phyloP scores from a whole-genome alignment of 2,797 vertebrate species.

The Urophycis tenuis region DNA sequence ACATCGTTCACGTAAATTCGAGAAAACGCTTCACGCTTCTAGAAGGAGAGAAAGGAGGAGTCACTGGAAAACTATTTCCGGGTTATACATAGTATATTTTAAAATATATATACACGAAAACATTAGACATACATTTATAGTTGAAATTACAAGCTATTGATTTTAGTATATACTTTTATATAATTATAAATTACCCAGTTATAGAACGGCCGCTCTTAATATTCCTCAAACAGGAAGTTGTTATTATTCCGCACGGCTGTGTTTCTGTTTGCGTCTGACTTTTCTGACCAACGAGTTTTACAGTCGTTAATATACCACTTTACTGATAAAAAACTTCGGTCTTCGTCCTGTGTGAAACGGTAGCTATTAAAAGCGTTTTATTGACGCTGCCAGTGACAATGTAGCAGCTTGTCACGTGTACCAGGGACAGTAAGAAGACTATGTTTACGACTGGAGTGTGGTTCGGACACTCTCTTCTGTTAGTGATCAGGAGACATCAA shows the following conservation, averaged over 20 bases:
- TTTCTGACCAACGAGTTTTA: conserved; percentile 5
- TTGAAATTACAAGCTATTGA: not conserved
- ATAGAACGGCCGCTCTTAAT: not conserved
- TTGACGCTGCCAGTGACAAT: too few relatives aligned
- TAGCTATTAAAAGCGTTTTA: too few relatives aligned
- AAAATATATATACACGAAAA: not conserved
- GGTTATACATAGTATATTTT: conserved; percentile 20
- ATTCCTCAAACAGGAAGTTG: conserved; percentile 47
- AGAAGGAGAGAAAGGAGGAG: conserved; percentile 9
- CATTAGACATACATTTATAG: rapidly evolving
- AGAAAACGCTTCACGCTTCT: conserved; percentile 35
- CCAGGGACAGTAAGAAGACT: too few relatives aligned
- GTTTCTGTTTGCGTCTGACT: not conserved
- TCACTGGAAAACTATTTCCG: conserved; percentile 48
- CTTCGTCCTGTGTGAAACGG: too few relatives aligned
- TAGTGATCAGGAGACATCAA: conserved; percentile 5
- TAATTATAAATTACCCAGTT: not conserved
- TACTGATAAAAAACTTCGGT: too few relatives aligned
- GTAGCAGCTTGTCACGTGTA: too few relatives aligned
- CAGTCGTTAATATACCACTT: too few relatives aligned
- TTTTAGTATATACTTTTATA: not conserved
- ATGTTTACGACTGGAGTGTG: too few relatives aligned
- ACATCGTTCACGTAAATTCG: not conserved
- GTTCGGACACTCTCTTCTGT: too few relatives aligned
- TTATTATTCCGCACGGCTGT: not conserved